phyloP scores from a whole-genome alignment of 2,113 vertebrate species.

The Mesembrinibis cayennensis region DNA sequence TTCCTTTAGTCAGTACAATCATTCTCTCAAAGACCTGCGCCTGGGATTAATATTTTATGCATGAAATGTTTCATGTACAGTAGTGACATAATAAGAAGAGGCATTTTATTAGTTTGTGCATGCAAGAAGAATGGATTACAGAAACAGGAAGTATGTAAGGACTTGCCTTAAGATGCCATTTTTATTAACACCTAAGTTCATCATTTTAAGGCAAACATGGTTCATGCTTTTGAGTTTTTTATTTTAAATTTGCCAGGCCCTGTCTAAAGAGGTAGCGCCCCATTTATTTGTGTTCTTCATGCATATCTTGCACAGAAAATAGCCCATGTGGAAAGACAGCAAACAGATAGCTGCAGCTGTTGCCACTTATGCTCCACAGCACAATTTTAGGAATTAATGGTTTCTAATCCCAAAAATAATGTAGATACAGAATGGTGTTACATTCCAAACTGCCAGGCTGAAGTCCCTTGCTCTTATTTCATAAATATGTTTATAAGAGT shows the following conservation, averaged over 20 bases:
- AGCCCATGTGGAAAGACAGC: conserved; percentile 70
- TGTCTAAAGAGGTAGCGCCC: background rate
- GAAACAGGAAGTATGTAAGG: conserved; percentile 10
- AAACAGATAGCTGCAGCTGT: conserved; percentile 68
- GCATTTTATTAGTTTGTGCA: conserved; percentile 50
- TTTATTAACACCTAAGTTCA: conserved; percentile 51
- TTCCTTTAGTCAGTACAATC: conserved; percentile 19
- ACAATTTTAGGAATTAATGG: conserved; percentile 72
- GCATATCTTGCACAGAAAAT: conserved; percentile 47
- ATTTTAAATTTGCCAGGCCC: background rate
- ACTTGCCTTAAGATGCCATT: conserved; percentile 45
- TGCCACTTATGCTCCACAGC: conserved; percentile 70
- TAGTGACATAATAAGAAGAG: conserved; percentile 73
- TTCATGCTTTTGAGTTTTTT: conserved; percentile 26
- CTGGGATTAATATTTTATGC: conserved; percentile 67
- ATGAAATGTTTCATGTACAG: conserved; percentile 64
- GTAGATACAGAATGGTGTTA: conserved; percentile 33
- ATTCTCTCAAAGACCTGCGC: conserved; percentile 22
- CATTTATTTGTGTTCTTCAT: conserved; percentile 25
- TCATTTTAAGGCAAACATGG: conserved; percentile 5
- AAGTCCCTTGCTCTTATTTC: conserved; percentile 44
- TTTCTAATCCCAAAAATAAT: conserved; percentile 71
- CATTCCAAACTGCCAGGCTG: conserved; percentile 34
- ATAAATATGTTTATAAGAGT: conserved; percentile 59
- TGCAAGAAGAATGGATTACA: conserved; percentile 34